Evolutionary conservation across 2,797 vertebrate species (phyloP).

Genomic region (Aratinga solstitialis): DNA sequence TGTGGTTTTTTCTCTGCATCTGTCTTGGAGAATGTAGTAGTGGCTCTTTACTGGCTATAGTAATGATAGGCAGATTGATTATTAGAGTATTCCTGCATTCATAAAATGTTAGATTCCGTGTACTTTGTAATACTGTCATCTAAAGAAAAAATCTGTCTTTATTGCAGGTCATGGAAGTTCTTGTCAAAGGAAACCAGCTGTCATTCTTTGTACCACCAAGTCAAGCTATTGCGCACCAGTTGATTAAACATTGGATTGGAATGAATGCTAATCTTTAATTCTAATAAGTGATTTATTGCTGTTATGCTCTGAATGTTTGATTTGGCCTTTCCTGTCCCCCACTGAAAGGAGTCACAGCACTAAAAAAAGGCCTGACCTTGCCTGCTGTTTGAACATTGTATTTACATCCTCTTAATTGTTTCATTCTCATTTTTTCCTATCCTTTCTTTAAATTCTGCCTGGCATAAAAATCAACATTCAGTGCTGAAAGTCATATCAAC

Average conservation of each 20-base stretch:
- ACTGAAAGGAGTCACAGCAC: background rate
- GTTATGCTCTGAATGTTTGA: background rate
- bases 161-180: constrained; percentile 83
- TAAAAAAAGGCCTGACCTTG: background rate
- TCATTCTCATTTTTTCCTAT: background rate
- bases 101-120: background rate
- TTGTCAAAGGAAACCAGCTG: constrained; percentile 75
- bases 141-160: background rate
- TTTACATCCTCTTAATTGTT: background rate
- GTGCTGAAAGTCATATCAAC: background rate
- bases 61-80: background rate
- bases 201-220: constrained; percentile 83
- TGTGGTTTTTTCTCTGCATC: background rate
- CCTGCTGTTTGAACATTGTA: background rate
- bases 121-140: background rate
- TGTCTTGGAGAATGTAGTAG: background rate
- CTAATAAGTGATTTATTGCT: background rate
- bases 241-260: constrained; percentile 91
- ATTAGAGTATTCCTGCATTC: background rate
- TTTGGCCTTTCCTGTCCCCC: background rate
- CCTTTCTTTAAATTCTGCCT: background rate
- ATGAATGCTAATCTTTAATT: constrained; percentile 85
- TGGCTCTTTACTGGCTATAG: background rate
- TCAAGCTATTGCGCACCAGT: constrained; percentile 88
- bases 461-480: background rate